Evolutionary conservation across 2,797 vertebrate species (phyloP).

Genomic region (Erithacus rubecula): DNA sequence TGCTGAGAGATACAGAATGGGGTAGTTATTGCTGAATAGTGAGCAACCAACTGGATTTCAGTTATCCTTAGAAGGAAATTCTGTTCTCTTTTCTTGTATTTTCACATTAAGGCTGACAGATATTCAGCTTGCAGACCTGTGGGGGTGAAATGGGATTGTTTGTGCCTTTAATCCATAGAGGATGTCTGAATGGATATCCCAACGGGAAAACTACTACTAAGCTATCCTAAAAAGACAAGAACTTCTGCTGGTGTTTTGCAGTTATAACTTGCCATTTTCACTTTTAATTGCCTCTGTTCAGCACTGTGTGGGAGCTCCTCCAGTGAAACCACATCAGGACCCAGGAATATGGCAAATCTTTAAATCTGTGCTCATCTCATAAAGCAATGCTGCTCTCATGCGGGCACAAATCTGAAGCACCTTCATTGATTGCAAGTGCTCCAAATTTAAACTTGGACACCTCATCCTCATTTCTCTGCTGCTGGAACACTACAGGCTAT

Average conservation of each 20-base stretch:
- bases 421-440: not conserved
- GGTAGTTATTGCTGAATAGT: not conserved
- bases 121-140: not conserved
- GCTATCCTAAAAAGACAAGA: not conserved
- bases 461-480: not conserved
- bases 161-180: not conserved
- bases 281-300: not conserved
- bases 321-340: not conserved
- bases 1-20: not conserved
- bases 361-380: not conserved
- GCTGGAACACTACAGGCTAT: not conserved
- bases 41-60: not conserved
- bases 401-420: not conserved
- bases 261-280: not conserved
- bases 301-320: not conserved
- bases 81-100: not conserved
- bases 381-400: constrained; percentile 14
- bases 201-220: not conserved
- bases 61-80: not conserved
- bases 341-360: not conserved
- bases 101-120: not conserved
- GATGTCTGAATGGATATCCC: not conserved
- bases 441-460: not conserved
- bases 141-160: not conserved
- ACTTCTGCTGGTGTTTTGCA: not conserved